A percentile compares a stretch with the other conserved stretches of the same genome.
phyloP scores from a whole-genome alignment of 2,888 invertebrate genomes.

The Melipona beecheii region DNA sequence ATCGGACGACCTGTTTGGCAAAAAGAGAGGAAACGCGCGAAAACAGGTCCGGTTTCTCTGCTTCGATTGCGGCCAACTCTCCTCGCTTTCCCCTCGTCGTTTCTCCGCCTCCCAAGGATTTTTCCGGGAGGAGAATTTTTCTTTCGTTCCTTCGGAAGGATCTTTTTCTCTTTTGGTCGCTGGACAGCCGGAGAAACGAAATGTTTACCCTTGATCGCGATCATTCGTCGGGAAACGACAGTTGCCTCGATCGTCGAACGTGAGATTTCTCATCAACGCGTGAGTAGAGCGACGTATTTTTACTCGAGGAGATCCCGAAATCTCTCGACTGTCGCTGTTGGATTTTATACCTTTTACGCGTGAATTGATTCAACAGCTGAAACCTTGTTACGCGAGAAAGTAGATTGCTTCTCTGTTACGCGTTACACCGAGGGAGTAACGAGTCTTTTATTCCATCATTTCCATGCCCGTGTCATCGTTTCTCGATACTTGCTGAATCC shows the following conservation, averaged over 20 bases:
- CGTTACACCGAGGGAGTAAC: background rate
- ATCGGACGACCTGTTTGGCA: conserved; percentile 29
- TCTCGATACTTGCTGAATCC: background rate
- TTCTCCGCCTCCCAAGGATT: background rate
- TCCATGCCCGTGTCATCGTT: background rate
- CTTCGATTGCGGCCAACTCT: background rate
- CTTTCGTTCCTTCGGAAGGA: too few relatives aligned
- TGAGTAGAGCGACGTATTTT: too few relatives aligned
- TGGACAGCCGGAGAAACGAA: too few relatives aligned
- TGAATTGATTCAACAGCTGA: background rate
- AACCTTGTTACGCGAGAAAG: background rate
- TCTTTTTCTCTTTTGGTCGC: too few relatives aligned
- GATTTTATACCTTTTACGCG: background rate
- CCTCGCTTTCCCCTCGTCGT: background rate
- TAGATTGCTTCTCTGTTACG: background rate
- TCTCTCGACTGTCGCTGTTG: background rate
- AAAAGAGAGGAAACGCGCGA: background rate
- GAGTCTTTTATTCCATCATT: background rate
- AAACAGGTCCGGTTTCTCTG: conserved; percentile 5
- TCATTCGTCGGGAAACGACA: too few relatives aligned
- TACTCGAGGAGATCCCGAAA: background rate
- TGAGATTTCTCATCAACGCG: too few relatives aligned
- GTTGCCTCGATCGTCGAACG: too few relatives aligned
- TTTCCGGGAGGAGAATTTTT: background rate
- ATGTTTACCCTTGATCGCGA: too few relatives aligned